A percentile compares a stretch with the other conserved stretches of the same genome.
phyloP scores from a whole-genome alignment of 2,797 vertebrate species.

The Mareca strepera region DNA sequence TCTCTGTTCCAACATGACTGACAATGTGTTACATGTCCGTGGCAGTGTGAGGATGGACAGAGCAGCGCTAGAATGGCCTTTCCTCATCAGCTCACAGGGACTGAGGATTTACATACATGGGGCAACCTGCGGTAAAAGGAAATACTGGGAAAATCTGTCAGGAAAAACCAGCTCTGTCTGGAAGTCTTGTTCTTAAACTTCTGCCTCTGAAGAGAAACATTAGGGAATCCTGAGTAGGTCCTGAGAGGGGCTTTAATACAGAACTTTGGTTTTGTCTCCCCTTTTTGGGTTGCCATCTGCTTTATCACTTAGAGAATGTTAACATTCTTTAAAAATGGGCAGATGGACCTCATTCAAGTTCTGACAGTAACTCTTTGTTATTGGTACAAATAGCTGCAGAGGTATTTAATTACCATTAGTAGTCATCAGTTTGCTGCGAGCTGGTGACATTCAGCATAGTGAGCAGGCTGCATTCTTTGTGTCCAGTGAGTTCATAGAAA shows the following conservation, averaged over 20 bases:
- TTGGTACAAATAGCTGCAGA: conserved; percentile 85
- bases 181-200: conserved; percentile 35
- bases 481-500: conserved; percentile 87
- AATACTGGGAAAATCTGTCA: background rate
- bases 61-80: background rate
- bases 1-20: background rate
- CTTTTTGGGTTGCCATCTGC: conserved; percentile 75
- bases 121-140: background rate
- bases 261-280: conserved; percentile 65
- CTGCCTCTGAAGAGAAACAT: conserved; percentile 33
- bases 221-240: conserved; percentile 43
- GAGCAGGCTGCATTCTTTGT: conserved; percentile 86
- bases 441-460: conserved; percentile 85
- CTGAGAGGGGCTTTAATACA: conserved; percentile 40
- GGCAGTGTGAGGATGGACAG: background rate
- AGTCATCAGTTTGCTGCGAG: conserved; percentile 82
- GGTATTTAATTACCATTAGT: conserved; percentile 88
- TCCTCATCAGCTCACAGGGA: background rate
- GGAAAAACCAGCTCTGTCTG: background rate
- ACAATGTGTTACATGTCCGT: background rate
- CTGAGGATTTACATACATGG: background rate
- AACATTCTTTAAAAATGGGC: conserved; percentile 80
- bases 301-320: conserved; percentile 80
- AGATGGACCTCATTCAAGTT: conserved; percentile 84
- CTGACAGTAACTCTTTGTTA: conserved; percentile 86